phyloP scores from a whole-genome alignment of 1,140 invertebrate species.

The Camponotus vicinus region DNA sequence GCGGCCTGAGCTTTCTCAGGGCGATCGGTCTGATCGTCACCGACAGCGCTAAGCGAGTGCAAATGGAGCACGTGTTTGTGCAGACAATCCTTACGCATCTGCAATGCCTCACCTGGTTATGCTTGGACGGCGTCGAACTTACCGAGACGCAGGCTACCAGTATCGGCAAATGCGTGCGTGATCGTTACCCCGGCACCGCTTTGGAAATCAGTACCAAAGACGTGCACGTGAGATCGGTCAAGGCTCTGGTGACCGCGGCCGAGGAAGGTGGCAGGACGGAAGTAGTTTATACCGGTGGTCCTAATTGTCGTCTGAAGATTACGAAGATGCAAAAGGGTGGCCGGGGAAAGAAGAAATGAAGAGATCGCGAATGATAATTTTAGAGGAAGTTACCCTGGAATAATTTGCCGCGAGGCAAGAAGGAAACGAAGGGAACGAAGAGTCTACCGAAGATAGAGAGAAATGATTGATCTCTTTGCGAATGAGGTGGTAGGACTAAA shows the following conservation, averaged over 20 bases:
- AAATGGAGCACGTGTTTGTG: conserved; percentile 84
- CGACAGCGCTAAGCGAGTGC: conserved; percentile 80
- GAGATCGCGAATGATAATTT: not conserved
- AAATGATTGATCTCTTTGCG: conserved; percentile 21
- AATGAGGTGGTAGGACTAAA: not conserved
- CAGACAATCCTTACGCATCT: conserved; percentile 83
- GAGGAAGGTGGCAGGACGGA: conserved; percentile 84
- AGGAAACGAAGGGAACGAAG: not conserved
- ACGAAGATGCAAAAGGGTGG: conserved; percentile 78
- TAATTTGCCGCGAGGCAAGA: conserved; percentile 22
- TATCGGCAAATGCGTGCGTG: conserved; percentile 84
- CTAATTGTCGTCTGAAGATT: conserved; percentile 79
- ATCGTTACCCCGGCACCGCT: conserved; percentile 81
- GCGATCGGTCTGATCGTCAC: conserved; percentile 81
- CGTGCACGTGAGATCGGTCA: conserved; percentile 82
- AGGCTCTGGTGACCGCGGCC: conserved; percentile 82
- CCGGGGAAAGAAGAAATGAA: conserved; percentile 78
- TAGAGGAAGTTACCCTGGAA: conserved; percentile 40
- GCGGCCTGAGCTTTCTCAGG: conserved; percentile 82
- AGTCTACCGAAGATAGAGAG: not conserved
- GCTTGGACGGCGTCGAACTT: conserved; percentile 83
- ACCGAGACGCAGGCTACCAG: conserved; percentile 80
- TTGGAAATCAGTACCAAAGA: conserved; percentile 85
- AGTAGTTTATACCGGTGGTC: conserved; percentile 83
- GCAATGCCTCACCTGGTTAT: conserved; percentile 83